These are phyloP conservation scores for Hoplostethus mediterraneus DNA, from an alignment of 2,797 vertebrate species.

Conservation along the genomic window DNA sequence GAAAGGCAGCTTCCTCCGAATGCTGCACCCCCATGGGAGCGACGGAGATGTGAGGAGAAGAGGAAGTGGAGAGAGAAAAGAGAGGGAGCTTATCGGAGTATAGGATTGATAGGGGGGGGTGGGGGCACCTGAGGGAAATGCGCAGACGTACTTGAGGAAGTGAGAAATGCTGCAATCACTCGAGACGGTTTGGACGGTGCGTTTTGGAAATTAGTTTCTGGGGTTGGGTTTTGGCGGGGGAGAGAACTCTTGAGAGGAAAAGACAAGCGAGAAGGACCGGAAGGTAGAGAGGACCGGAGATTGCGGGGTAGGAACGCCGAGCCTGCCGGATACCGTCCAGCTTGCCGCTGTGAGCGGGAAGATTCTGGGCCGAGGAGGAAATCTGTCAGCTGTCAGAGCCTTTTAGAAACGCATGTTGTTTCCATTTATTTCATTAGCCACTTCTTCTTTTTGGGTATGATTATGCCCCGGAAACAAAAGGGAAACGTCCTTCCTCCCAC, in stretches of 20 bases:
- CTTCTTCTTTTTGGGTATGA: slow-evolving; percentile 5
- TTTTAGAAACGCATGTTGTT: slow-evolving; percentile 34
- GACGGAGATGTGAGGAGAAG: slow-evolving; percentile 34
- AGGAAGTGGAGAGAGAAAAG: slow-evolving; percentile 7
- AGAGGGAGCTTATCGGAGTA: slow-evolving; percentile 38
- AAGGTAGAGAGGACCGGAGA: slow-evolving; percentile 3
- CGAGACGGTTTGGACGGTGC: slow-evolving; percentile 10
- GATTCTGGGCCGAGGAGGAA: neutral
- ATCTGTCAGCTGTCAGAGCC: slow-evolving; percentile 36
- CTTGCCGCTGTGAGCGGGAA: slow-evolving; percentile 18
- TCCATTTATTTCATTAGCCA: slow-evolving; percentile 23
- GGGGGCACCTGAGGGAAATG: slow-evolving; percentile 17
- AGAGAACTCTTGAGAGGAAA: slow-evolving; percentile 17
- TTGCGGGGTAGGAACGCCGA: slow-evolving; percentile 9
- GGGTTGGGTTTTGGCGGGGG: slow-evolving; percentile 1
- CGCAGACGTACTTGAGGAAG: neutral
- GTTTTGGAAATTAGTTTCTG: slow-evolving; percentile 17
- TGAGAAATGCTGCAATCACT: slow-evolving; percentile 28
- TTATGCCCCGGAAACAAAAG: slow-evolving; percentile 30
- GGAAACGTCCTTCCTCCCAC: slow-evolving; percentile 14
- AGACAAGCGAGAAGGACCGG: slow-evolving; percentile 4
- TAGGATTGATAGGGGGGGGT: slow-evolving; percentile 21
- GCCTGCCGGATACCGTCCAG: slow-evolving; percentile 19
- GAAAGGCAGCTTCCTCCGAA: slow-evolving; percentile 30
- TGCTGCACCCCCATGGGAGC: slow-evolving; percentile 41